Percentiles rank a stretch among this genome's conserved stretches.
Evolutionary conservation across 2,797 vertebrate genomes (phyloP).

Genomic region (Prunella strophiata): DNA sequence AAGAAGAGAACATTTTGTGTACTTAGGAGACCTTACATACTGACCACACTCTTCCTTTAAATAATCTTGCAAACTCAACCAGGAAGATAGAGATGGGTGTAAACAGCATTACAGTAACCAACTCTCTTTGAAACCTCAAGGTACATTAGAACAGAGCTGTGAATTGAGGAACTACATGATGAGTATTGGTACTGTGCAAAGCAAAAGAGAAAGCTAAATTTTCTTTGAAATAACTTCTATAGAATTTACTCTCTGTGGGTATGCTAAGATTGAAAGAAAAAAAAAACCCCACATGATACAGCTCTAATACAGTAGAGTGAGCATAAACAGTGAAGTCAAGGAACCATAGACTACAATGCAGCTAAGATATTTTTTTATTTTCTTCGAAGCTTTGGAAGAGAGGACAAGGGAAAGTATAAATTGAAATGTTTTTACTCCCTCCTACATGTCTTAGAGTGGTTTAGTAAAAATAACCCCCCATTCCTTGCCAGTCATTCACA

Average conservation of each 20-base stretch:
- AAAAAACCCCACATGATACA: fast-evolving
- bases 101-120: neutral
- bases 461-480: neutral
- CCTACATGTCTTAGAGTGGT: neutral
- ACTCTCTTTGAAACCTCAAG: neutral
- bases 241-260: neutral
- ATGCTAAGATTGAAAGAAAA: neutral
- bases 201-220: neutral
- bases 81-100: neutral
- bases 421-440: neutral
- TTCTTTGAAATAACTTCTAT: neutral
- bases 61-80: neutral
- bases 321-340: neutral
- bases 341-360: neutral
- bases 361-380: neutral
- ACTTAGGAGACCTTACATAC: neutral
- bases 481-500: neutral
- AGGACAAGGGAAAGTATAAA: neutral
- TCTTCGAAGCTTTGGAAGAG: neutral
- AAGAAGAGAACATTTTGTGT: neutral
- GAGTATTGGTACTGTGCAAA: neutral
- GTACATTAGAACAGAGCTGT: neutral
- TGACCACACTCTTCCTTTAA: neutral
- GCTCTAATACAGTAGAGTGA: neutral
- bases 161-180: neutral